Percentiles rank a stretch among this genome's conserved stretches.
phyloP scores from a whole-genome alignment of 2,888 invertebrate species.

The Serripes groenlandicus region DNA sequence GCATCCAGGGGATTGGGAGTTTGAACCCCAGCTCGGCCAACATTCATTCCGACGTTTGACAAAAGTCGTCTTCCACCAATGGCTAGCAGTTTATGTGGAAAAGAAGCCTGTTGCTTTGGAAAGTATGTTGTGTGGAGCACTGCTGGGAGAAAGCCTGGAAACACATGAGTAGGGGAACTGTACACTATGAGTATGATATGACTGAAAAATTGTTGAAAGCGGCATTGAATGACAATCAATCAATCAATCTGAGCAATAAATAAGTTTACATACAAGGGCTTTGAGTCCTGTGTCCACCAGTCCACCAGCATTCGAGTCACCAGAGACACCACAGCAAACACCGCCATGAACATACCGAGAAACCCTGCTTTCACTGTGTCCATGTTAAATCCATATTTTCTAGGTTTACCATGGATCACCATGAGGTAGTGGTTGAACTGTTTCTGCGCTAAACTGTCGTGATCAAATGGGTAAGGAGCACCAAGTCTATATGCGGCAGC shows the following conservation, averaged over 20 bases:
- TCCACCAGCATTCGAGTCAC: conserved; percentile 49
- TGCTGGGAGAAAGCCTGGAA: too few species aligned
- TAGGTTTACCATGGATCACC: conserved; percentile 75
- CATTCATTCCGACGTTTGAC: too few species aligned
- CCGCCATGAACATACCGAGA: conserved; percentile 69
- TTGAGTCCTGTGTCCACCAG: conserved; percentile 27
- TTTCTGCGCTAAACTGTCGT: conserved; percentile 75
- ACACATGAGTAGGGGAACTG: too few species aligned
- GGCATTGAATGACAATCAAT: too few species aligned
- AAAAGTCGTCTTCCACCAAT: too few species aligned
- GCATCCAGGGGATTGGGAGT: too few species aligned
- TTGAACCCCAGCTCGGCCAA: too few species aligned
- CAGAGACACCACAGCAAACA: conserved; percentile 70
- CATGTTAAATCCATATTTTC: conserved; percentile 68
- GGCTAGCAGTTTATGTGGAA: too few species aligned
- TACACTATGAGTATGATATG: too few species aligned
- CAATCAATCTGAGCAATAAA: neutral
- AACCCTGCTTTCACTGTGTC: conserved; percentile 64
- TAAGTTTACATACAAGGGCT: conserved; percentile 18
- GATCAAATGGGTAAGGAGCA: conserved; percentile 77
- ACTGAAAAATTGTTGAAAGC: too few species aligned
- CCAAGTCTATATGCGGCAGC: conserved; percentile 78
- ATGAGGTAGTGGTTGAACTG: conserved; percentile 80
- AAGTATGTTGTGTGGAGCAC: too few species aligned
- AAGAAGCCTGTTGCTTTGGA: too few species aligned